Base-by-base conservation (phyloP, 2,888 invertebrate genomes). In the Acronicta psi region DNA sequence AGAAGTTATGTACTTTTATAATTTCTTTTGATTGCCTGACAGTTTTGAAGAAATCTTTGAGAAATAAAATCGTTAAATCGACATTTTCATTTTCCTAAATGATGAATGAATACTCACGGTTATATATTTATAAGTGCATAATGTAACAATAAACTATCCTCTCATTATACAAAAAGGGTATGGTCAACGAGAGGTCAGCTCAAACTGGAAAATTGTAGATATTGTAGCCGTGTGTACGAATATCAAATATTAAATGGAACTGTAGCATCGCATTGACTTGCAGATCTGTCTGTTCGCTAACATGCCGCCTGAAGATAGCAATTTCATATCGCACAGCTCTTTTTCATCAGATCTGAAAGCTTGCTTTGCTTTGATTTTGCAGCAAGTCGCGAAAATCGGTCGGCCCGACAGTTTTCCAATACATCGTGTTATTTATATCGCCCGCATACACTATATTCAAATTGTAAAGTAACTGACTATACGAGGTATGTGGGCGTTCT, bases 211-310 rank as follows among this genome's bases (percentile, higher is more conserved):
- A n/a, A n/a, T n/a, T n/a, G n/a, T n/a, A n/a, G n/a, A n/a, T n/a
- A n/a, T n/a, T 34, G 31, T 31, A 18, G 16, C n/a, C n/a, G n/a
- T n/a, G n/a, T n/a, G 13, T 34, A 9, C 37, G 23, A 25, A 40
- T 31, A 50, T 42, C 45, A 40, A 36, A 31, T 56, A 56, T 69
- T 63, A 56, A 52, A 52, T 29, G 45, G 38, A 36, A 43, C 36
- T 42, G 45, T 38, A 45, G 53, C 51, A 42, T 53, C 57, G 17
- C 49, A 71, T 68, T 71, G 66, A 68, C 72, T 71, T 68, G 67
- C 67, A 71, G 72, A 68, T 59, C 49, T 42, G 42, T 43, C 40
- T 34, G 45, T 36, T 46, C 40, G 40, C 34, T 43, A 66, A 68
- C 67, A 65, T 41, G 50, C 46, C 50, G 54, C 13, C 41, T 49